A percentile compares a stretch with the other conserved stretches of the same genome.
Conservation (phyloP, 1,140 invertebrate species). For the Andrena cerasifolii region DNA sequence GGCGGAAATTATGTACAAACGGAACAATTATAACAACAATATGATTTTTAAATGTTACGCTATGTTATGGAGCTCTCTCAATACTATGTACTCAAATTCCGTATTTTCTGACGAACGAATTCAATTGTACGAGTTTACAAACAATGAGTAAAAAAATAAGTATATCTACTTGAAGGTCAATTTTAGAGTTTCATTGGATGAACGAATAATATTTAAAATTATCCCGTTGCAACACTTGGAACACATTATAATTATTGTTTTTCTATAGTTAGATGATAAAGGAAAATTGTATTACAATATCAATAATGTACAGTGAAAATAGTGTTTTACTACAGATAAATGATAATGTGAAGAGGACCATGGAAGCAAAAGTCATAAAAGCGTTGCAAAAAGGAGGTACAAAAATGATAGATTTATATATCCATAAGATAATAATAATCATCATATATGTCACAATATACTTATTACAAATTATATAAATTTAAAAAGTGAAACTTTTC, state of each 20-base stretch:
- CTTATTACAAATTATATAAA: too few relatives aligned
- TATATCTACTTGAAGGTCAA: slow-evolving; percentile 17
- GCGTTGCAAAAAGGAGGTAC: slow-evolving; percentile 42
- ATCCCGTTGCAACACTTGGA: not conserved
- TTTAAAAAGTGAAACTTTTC: too few relatives aligned
- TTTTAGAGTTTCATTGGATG: not conserved
- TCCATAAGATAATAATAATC: too few relatives aligned
- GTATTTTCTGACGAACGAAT: not conserved
- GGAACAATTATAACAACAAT: not conserved
- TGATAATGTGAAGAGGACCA: not conserved
- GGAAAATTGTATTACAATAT: not conserved
- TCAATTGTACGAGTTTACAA: slow-evolving; percentile 8
- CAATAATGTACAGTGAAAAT: slow-evolving; percentile 12
- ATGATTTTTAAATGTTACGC: not conserved
- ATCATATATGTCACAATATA: too few relatives aligned
- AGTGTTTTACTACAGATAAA: not conserved
- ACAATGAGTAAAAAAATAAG: not conserved
- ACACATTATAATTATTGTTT: not conserved
- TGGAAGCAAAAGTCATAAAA: slow-evolving; percentile 43
- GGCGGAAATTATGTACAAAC: slow-evolving; percentile 29
- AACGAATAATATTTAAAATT: not conserved
- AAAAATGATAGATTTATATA: too few relatives aligned
- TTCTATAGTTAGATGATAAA: not conserved
- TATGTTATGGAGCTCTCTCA: not conserved
- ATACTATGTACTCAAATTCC: not conserved